Base-by-base conservation (phyloP, 2,888 invertebrate genomes). In the Psylliodes chrysocephalus region DNA sequence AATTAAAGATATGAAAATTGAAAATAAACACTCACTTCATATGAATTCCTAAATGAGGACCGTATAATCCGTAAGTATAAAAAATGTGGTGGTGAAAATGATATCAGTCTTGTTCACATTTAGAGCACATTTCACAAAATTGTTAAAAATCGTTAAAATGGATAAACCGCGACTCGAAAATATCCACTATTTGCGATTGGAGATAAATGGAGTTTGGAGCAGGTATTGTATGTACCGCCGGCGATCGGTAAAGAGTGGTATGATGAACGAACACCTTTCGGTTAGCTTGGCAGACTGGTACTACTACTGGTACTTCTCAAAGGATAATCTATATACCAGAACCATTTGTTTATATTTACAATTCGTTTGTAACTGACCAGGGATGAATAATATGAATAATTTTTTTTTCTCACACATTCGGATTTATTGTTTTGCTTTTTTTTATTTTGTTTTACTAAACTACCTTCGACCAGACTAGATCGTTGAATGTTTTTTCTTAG, bases 291-390 rank as follows among this genome's bases (percentile, higher is more conserved):
- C 60, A 49, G 57, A 66, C 66, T 69, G 66, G 57, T 60, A 59
- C 55, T 59, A 66, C 56, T 68, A 61, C 46, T 55, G 55, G 59
- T 63, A 63, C 53, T 59, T 60, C 56, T 56, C 49, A 63, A 64
- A 60, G 64, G 60, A 60, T 66, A 60, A 64, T 63, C 66, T 66
- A 55, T 66, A 66, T 66, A 64, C 60, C 46, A 62, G 62, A 55
- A 63, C 40, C 60, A 63, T 68, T 68, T 68, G 66, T 68, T 68
- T 68, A 66, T 65, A 57, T 53, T 64, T 63, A 47, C 40, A 53
- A 25, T 53, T 19, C 62, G 53, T 35, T 38, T 60, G 19, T 17
- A 33, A 53, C 49, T 51, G 60, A 42, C 52, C 51, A 66, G 67
- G 57, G 63, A 63, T 64, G 55, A 56, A 65, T 35, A 38, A 22